These are phyloP conservation scores for Scolopax bukidnonensis DNA, from an alignment of 2,797 vertebrate species.

Conservation along the genomic window DNA sequence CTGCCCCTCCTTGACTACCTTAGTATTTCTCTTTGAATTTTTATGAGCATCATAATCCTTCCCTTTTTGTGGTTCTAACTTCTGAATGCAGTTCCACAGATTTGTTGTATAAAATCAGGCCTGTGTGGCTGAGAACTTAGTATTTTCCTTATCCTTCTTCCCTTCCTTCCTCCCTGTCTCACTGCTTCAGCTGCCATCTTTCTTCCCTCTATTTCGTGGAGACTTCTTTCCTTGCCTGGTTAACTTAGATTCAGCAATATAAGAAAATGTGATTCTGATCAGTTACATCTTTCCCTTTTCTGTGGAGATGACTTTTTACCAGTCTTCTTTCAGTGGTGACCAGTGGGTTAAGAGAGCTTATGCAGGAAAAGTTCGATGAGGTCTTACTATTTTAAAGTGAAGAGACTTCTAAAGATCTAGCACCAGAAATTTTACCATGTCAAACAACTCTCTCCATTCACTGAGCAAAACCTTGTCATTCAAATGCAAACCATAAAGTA, in stretches of 20 bases:
- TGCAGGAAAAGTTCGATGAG: background rate
- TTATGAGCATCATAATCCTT: background rate
- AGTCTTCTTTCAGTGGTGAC: background rate
- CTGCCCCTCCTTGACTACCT: background rate
- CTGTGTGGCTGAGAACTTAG: fast-evolving
- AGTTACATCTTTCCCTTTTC: background rate
- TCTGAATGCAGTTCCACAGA: background rate
- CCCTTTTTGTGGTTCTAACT: background rate
- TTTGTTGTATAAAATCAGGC: background rate
- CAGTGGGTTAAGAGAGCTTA: background rate
- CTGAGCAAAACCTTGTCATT: background rate
- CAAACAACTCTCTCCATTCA: background rate
- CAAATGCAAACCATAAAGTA: background rate
- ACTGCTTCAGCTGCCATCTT: background rate
- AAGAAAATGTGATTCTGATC: background rate
- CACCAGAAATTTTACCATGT: background rate
- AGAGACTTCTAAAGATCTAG: background rate
- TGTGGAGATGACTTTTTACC: background rate
- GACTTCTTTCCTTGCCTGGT: background rate
- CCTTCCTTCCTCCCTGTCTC: background rate
- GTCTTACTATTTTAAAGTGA: background rate
- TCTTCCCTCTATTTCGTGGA: background rate
- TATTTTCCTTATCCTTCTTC: background rate
- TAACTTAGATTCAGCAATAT: background rate
- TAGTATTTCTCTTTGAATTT: background rate